Evolutionary conservation across 1,140 invertebrate species (phyloP), one percentile per base, ranked within the genome.

Genomic region (Trissolcus basalis): DNA sequence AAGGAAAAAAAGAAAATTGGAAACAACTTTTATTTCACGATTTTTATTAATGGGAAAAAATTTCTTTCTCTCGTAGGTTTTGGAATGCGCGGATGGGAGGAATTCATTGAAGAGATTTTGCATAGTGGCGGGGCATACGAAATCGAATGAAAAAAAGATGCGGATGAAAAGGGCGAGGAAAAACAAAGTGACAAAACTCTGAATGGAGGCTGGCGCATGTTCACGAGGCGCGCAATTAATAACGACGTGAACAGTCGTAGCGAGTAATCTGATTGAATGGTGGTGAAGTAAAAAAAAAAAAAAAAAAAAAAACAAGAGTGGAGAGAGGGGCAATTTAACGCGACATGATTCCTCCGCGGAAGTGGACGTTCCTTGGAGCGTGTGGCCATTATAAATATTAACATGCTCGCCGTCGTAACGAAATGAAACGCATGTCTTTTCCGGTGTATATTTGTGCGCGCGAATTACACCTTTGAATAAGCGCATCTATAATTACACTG

Each of bases 351-450:
- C 19, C 19, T 27, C 19, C 19, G 6, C 19, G 19, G 19, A 27
- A 27, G 19, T 27, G 19, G 19, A 27, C 19, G 19, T 27, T 27
- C 19, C 19, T 27, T 27, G 19, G 19, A 27, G 19, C 19, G 19
- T 27, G 19, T 15, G 8, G 44, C 27, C 48, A 60, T 64, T 72
- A 75, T 69, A 69, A 63, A 75, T 75, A 75, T 72, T 59, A 72
- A 56, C 63, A 63, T 48, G 58, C 63, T 74, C 51, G 56, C 39
- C 50, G 49, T 68, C 36, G 53, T 33, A 58, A 44, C 56, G 58
- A 63, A 51, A 58, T 68, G 63, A 74, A 74, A 74, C 63, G 63
- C 71, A 15, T 68, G 63, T 74, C 63, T 74, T 68, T 74, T 68
- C 58, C 71, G 71, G 45, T 68, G 71, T 74, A 68, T 68, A 68